phyloP scores from a whole-genome alignment of 2,888 invertebrate genomes.

The Caenorhabditis sp. region DNA sequence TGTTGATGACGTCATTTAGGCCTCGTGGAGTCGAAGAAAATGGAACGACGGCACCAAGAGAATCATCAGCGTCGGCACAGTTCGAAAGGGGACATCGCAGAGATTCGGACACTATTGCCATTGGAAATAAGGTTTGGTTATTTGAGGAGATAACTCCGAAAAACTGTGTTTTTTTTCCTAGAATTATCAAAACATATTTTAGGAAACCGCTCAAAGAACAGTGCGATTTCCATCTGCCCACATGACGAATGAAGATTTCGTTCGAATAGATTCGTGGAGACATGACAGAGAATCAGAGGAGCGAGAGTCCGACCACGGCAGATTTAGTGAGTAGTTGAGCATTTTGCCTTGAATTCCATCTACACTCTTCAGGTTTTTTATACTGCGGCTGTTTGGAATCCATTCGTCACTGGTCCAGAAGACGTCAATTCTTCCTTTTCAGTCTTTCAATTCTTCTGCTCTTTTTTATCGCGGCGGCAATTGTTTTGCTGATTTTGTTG shows the following conservation, averaged over 20 bases:
- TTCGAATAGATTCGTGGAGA: slow-evolving; percentile 47
- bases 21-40: neutral
- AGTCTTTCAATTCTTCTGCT: slow-evolving; percentile 41
- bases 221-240: slow-evolving; percentile 51
- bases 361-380: slow-evolving; percentile 17
- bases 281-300: slow-evolving; percentile 37
- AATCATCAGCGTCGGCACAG: slow-evolving; percentile 13
- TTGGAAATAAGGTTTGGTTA: slow-evolving; percentile 30
- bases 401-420: slow-evolving; percentile 43
- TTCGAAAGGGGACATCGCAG: slow-evolving; percentile 39
- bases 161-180: no score
- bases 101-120: slow-evolving; percentile 43
- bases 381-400: slow-evolving; percentile 33
- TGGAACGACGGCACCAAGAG: slow-evolving; percentile 13
- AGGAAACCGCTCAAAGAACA: slow-evolving; percentile 38
- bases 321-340: slow-evolving; percentile 23
- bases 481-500: slow-evolving; percentile 43
- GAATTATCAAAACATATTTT: neutral
- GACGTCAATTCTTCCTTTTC: slow-evolving; percentile 26
- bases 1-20: neutral
- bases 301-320: slow-evolving; percentile 8
- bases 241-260: slow-evolving; percentile 46
- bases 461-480: slow-evolving; percentile 48
- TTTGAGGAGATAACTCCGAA: neutral
- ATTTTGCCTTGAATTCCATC: neutral